phyloP scores from a whole-genome alignment of 2,113 vertebrate species.

The Pterocles orientalis region DNA sequence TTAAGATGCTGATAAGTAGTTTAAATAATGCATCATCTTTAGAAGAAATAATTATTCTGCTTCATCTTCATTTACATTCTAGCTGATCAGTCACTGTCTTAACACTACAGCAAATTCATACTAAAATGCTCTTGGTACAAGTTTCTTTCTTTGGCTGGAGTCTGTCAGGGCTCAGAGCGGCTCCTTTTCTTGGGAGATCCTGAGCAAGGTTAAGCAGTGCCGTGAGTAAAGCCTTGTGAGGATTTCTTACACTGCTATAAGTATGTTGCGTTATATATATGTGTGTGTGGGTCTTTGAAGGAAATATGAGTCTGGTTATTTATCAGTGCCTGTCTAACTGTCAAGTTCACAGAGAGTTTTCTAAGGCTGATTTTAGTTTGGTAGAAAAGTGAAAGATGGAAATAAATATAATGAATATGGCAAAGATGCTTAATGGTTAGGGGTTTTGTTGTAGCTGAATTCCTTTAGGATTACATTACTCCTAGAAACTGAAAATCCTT shows the following conservation, averaged over 20 bases:
- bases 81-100: neutral
- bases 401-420: neutral
- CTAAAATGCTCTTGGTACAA: neutral
- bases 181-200: neutral
- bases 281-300: neutral
- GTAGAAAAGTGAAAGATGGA: neutral
- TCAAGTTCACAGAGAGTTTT: neutral
- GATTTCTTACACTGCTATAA: neutral
- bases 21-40: conserved; percentile 14
- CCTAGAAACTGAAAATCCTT: neutral
- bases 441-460: neutral
- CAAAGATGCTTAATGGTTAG: neutral
- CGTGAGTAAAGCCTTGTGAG: neutral
- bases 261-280: neutral
- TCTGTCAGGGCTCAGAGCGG: neutral
- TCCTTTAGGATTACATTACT: neutral
- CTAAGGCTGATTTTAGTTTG: neutral
- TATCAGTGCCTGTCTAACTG: neutral
- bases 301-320: neutral
- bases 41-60: conserved; percentile 14
- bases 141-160: neutral
- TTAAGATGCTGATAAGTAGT: neutral
- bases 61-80: conserved; percentile 18
- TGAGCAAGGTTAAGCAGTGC: neutral
- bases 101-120: neutral